Evolutionary conservation across 1,140 invertebrate genomes (phyloP).

Genomic region (Eciton burchellii): DNA sequence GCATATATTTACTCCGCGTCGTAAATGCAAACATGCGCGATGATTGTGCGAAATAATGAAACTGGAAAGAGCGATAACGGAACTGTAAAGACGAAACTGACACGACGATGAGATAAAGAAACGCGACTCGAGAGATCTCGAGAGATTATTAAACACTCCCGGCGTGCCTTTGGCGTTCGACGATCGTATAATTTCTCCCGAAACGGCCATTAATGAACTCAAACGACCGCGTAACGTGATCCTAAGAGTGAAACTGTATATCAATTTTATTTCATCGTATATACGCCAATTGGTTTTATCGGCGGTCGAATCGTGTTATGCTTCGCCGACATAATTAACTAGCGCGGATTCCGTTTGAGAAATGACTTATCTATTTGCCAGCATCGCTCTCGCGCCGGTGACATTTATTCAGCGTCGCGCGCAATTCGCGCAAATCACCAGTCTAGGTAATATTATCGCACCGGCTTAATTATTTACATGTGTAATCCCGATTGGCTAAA

Average conservation of each 20-base stretch:
- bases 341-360: conserved; percentile 42
- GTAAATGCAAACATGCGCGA: not conserved
- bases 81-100: not conserved
- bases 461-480: conserved; percentile 36
- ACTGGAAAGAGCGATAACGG: not conserved
- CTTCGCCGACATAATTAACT: conserved; percentile 31
- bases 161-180: conserved; percentile 27
- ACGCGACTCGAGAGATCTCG: not conserved
- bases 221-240: conserved; percentile 37
- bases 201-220: conserved; percentile 44
- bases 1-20: conserved; percentile 4
- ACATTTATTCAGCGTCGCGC: conserved; percentile 21
- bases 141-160: conserved; percentile 10
- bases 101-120: not conserved
- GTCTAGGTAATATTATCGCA: conserved; percentile 10
- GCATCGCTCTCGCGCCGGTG: not conserved
- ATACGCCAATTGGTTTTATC: conserved; percentile 37
- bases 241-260: conserved; percentile 25
- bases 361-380: conserved; percentile 23
- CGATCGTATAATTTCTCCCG: conserved; percentile 41
- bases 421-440: not conserved
- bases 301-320: conserved; percentile 20
- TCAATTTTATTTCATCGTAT: conserved; percentile 48
- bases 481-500: conserved; percentile 26
- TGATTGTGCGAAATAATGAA: not conserved